These are phyloP conservation scores for Argentina silus DNA, from an alignment of 2,797 vertebrate species.

Conservation along the genomic window DNA sequence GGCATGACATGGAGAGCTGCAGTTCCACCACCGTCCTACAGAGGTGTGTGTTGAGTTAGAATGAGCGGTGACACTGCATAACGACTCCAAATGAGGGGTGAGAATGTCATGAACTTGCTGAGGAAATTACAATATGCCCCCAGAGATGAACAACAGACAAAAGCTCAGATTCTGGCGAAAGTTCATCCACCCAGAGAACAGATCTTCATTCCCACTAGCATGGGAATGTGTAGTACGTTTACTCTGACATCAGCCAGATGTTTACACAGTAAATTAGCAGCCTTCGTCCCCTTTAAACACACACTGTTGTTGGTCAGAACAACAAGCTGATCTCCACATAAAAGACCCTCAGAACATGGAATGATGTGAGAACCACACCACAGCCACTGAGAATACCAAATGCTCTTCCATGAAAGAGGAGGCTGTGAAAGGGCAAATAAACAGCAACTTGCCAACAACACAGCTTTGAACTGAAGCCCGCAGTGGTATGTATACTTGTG, in stretches of 20 bases:
- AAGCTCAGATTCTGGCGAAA: neutral
- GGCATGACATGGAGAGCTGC: neutral
- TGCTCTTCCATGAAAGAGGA: neutral
- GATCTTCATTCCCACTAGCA: neutral
- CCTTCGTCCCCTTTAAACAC: neutral
- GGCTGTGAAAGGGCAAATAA: constrained; percentile 29
- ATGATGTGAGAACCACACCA: neutral
- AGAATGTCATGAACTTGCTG: neutral
- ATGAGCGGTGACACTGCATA: neutral
- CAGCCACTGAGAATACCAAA: neutral
- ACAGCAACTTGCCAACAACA: constrained; percentile 9
- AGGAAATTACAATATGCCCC: neutral
- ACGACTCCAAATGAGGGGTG: too few relatives aligned
- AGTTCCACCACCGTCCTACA: constrained; percentile 25
- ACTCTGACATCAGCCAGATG: constrained; percentile 2
- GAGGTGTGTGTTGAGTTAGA: constrained; percentile 41
- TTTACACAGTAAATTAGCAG: neutral
- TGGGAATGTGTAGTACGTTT: constrained; percentile 7
- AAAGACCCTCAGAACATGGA: constrained; percentile 14
- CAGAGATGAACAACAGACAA: constrained; percentile 17
- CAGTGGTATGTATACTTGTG: constrained; percentile 5
- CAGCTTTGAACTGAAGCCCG: constrained; percentile 37
- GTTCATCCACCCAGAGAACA: neutral
- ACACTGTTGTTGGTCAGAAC: neutral
- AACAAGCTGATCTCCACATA: constrained; percentile 14